These are phyloP conservation scores for Mesocricetus auratus DNA, from an alignment of 2,113 vertebrate genomes.

Conservation along the genomic window DNA sequence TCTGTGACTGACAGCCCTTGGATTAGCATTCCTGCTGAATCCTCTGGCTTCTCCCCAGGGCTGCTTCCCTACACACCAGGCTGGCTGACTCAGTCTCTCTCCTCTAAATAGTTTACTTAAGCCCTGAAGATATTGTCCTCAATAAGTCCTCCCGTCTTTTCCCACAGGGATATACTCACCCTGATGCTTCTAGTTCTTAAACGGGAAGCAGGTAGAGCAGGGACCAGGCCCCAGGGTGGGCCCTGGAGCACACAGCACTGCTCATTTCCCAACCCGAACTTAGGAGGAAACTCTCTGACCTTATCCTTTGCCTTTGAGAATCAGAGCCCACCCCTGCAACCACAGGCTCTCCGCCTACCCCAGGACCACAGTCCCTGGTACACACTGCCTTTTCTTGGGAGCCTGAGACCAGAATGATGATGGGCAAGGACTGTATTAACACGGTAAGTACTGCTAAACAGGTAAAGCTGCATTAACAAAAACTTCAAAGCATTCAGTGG, in stretches of 20 bases:
- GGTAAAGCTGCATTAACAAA: not conserved
- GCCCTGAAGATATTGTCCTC: constrained; percentile 50
- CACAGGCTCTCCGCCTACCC: not conserved
- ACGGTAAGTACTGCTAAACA: not conserved
- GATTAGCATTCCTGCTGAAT: constrained; percentile 12
- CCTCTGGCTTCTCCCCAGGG: constrained; percentile 50
- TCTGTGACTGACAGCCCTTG: not conserved
- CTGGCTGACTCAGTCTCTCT: not conserved
- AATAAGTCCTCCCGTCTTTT: constrained; percentile 58
- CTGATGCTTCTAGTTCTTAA: constrained; percentile 33
- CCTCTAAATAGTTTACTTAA: constrained; percentile 59
- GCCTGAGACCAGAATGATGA: not conserved
- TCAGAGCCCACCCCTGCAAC: not conserved
- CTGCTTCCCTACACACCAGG: not conserved
- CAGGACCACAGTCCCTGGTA: not conserved
- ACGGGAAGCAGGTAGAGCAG: not conserved
- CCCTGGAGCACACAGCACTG: not conserved
- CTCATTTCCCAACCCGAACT: not conserved
- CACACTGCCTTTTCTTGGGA: not conserved
- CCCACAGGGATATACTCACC: constrained; percentile 7
- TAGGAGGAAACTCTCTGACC: not conserved
- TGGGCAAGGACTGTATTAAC: not conserved
- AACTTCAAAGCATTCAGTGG: not conserved
- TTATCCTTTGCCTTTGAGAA: not conserved
- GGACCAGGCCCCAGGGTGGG: not conserved